Base-by-base conservation (phyloP, 2,797 vertebrate genomes). In the Epinephelus malabaricus region DNA sequence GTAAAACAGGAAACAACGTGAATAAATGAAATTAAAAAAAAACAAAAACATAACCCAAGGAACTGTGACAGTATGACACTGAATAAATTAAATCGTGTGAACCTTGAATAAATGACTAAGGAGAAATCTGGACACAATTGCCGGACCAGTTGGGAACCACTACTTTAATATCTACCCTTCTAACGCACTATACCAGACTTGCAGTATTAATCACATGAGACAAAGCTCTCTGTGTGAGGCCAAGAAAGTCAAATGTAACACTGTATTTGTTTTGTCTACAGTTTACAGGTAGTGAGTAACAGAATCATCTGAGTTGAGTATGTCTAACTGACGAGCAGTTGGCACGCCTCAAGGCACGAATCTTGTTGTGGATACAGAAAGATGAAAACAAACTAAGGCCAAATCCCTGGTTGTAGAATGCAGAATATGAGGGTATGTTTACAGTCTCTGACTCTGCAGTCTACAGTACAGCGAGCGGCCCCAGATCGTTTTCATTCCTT, bases 281-380 rank as follows among this genome's bases (percentile, higher is more conserved):
- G 74, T 51, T 69, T 54, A 63, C 56, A 72, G 34, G 53, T 13
- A 25, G 27, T 12, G n/a, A 47, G 51, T 13, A 82, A 69, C 25
- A 38, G 58, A 73, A 53, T 63, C 12, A 5, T 17, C 47, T 51
- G 74, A 65, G 45, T 47, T 67, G 70, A 21, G 59, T 14, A n/a
- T 5, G 51, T 47, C 17, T 69, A 59, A 58, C 43, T 76, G 73
- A 58, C 58, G 47, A 17, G 45, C 69, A 46, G 65, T 54, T 58
- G 45, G 54, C 51, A 58, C 2, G 13, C 64, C 51, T 78, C 59
- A 21, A 54, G 60, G 47, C 58, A 64, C n/a, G 1, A 13, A 55
- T 53, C 43, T 65, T 15, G 43, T 64, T 76, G 64, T 65, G 30
- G 64, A 67, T 23, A 73, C 34, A 67, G n/a, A 78, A 50, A 59